Base-by-base conservation (phyloP, 2,888 invertebrate genomes). In the Cryptocephalus primarius region DNA sequence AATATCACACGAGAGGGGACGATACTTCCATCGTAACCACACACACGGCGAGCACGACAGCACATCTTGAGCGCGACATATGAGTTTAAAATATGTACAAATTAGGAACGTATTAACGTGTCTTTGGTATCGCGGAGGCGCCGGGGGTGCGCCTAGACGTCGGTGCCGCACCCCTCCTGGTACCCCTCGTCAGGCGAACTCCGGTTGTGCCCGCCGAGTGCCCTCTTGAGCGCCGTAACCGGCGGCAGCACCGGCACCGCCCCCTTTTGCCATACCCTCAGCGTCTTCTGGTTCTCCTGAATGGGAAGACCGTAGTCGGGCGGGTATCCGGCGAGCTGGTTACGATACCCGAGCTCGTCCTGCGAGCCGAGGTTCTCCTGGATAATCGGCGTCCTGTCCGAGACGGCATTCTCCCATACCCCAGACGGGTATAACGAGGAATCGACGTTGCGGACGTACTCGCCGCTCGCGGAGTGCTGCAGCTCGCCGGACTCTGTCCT, bases 111-210 rank as follows among this genome's bases (percentile, higher is more conserved):
- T 40, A 42, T 40, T 31, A 22, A 12, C 44, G 44, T 49, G 55
- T 59, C 59, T 60, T 60, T 60, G 60, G 58, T 60, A 55, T 57
- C 33, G 38, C 12, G 33, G 36, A 11, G 14, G 10, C 12, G 14
- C 9, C 43, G 40, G 22, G 22, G 22, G 22, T 6, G 6, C 22
- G 22, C 22, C 22, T 85, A 90, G 69, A 91, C 91, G 72, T 91
- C 90, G 57, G 91, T 91, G 57, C 90, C 90, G 71, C 89, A 88
- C 62, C 91, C 91, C 73, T 91, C 91, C 70, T 90, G 90, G 69
- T 90, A 91, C 52, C 89, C 88, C 70, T 92, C 91, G 64, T 92
- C 92, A 39, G 88, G 85, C 22, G 90, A 86, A 68, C 88, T 89
- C 64, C 90, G 81, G 61, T 83, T 85, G 58, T 83, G 40, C n/a